Evolutionary conservation across 2,888 invertebrate genomes (phyloP).

Genomic region (Drosophila picticornis): DNA sequence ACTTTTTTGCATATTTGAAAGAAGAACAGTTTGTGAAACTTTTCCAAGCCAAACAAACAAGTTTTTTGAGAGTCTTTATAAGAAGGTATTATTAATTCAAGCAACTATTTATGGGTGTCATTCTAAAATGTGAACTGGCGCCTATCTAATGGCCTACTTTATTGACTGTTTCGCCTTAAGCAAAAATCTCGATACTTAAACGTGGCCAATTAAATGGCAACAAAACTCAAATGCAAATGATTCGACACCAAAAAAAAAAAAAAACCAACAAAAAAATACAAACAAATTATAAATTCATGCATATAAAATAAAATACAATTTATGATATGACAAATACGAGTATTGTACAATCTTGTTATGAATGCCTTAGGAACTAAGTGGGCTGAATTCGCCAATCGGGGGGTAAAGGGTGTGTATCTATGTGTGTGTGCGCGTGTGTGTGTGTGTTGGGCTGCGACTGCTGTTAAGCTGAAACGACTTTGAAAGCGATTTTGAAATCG

Average conservation of each 20-base stretch:
- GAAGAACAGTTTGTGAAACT: background rate
- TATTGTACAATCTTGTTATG: slow-evolving; percentile 48
- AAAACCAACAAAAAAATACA: background rate
- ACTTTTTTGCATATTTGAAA: background rate
- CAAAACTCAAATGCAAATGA: slow-evolving; percentile 59
- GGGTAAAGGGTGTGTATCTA: background rate
- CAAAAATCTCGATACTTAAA: slow-evolving; percentile 23
- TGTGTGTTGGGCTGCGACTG: background rate
- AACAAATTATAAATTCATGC: slow-evolving; percentile 24
- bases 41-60: slow-evolving; percentile 1
- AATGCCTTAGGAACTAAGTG: slow-evolving; percentile 35
- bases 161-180: slow-evolving; percentile 23
- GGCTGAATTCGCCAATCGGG: slow-evolving; percentile 32
- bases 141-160: slow-evolving; percentile 33
- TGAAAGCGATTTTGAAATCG: slow-evolving; percentile 68
- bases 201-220: slow-evolving; percentile 63
- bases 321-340: slow-evolving; percentile 55
- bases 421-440: background rate
- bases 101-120: slow-evolving; percentile 31
- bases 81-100: slow-evolving; percentile 19
- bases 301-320: slow-evolving; percentile 47
- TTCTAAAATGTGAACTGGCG: slow-evolving; percentile 36
- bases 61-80: background rate
- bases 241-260: slow-evolving; percentile 6
- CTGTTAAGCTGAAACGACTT: slow-evolving; percentile 30